Evolutionary conservation across 2,797 vertebrate species (phyloP), one percentile per base, ranked within the genome.

Genomic region (Sarcophilus harrisii): DNA sequence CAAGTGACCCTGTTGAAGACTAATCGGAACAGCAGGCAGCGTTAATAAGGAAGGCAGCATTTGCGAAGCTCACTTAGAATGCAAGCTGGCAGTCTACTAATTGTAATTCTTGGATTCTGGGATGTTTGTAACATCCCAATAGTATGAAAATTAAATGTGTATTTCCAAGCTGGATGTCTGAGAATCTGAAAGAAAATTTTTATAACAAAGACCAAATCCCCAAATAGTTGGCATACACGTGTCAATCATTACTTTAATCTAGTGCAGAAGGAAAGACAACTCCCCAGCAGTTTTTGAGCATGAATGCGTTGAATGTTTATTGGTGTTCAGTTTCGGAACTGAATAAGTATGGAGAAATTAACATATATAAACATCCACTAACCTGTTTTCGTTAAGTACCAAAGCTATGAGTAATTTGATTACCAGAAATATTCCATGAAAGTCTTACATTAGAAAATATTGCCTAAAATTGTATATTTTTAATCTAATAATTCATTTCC

Each of bases 11-110:
- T 38, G 13, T 54, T 96, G 81, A 94, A 97, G 94, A 49, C 89
- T 95, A 96, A 97, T 93, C 49, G 94, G 60, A 97, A 95, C 60
- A 98, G 62, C 94, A 96, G 92, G 32, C 45, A 91, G 11, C 13
- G 0, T 94, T 97, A 94, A 94, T 96, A 90, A 96, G 59, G 93
- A 81, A 49, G 92, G 89, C 94, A 95, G 91, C 28, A 58, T 90
- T 92, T 93, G 90, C 90, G 94, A 97, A 58, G 90, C 92, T 55
- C 52, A 54, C n/a, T 97, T 97, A 93, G 73, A 38, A 95, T 94
- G 52, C 94, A 97, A 97, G 60, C 91, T 21, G 5, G 89, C 54
- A 62, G 91, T 62, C 30, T 60, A n/a, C 59, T 96, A 90, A 54
- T 28, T 96, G 27, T 92, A 94, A 91, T 95, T 29, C 30, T 96